These are phyloP conservation scores for Philopedon plagiatum DNA, from an alignment of 2,888 invertebrate species.

Conservation along the genomic window DNA sequence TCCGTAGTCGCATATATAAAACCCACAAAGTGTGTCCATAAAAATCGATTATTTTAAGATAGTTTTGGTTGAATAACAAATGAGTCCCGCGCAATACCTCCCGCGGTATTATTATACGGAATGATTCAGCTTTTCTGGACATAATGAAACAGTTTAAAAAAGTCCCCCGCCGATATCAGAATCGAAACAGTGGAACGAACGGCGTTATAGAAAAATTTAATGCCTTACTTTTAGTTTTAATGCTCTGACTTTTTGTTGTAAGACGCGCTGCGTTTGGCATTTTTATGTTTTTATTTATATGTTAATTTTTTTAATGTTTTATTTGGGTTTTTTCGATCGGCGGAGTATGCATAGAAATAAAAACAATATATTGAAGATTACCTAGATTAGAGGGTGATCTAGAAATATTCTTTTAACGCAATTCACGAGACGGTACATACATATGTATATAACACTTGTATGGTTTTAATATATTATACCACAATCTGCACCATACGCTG, in stretches of 20 bases:
- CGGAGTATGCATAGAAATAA: too few relatives aligned
- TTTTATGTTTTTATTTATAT: constrained; percentile 11
- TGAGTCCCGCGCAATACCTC: constrained; percentile 18
- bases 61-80: constrained; percentile 35
- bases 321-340: not conserved
- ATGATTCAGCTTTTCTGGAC: constrained; percentile 46
- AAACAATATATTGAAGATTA: too few relatives aligned
- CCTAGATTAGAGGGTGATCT: too few relatives aligned
- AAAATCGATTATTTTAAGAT: constrained; percentile 40
- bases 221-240: constrained; percentile 8
- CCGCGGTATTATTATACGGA: constrained; percentile 42
- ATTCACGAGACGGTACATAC: too few relatives aligned
- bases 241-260: not conserved
- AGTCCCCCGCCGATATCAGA: constrained; percentile 28
- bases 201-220: constrained; percentile 12
- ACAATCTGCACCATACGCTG: not conserved
- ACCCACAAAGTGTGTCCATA: constrained; percentile 9
- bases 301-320: not conserved
- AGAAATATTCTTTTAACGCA: too few relatives aligned
- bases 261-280: not conserved
- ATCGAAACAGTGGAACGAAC: constrained; percentile 22
- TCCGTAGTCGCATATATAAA: too few relatives aligned
- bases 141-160: constrained; percentile 47
- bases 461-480: too few relatives aligned
- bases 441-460: too few relatives aligned